These are phyloP conservation scores for Trichomycterus rosablanca DNA, from an alignment of 2,113 vertebrate species.

Conservation along the genomic window DNA sequence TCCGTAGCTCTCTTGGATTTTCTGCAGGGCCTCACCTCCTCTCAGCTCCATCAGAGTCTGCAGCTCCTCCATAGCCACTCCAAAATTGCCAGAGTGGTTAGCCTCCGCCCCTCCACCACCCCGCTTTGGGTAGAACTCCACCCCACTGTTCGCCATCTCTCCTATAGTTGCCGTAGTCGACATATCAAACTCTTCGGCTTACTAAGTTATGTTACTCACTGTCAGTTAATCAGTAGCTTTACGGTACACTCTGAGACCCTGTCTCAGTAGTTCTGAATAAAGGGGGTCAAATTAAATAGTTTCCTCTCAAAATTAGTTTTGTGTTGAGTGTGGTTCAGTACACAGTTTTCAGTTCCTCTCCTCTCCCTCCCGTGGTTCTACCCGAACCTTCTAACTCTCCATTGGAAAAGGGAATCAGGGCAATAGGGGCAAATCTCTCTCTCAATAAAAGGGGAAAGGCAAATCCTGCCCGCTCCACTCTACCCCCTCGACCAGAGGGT, in stretches of 20 bases:
- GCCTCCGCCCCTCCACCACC: constrained; percentile 55
- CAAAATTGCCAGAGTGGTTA: constrained; percentile 74
- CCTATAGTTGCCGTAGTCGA: constrained; percentile 76
- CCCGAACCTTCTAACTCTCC: constrained; percentile 59
- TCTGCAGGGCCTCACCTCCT: constrained; percentile 78
- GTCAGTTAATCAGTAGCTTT: constrained; percentile 38
- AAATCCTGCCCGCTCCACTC: constrained; percentile 59
- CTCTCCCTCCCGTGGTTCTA: constrained; percentile 46
- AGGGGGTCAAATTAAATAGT: constrained; percentile 12
- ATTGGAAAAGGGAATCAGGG: constrained; percentile 47
- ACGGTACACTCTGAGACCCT: constrained; percentile 7
- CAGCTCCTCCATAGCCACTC: constrained; percentile 77
- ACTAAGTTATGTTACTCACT: constrained; percentile 27
- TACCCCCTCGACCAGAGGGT: constrained; percentile 65
- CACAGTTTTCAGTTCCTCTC: constrained; percentile 25
- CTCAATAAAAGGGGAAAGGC: constrained; percentile 44
- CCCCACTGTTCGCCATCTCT: constrained; percentile 86
- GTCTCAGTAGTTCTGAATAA: constrained; percentile 26
- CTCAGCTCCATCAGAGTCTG: constrained; percentile 85
- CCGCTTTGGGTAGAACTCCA: constrained; percentile 82
- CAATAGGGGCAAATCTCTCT: constrained; percentile 42
- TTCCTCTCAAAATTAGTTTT: constrained; percentile 4
- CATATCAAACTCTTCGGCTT: constrained; percentile 51
- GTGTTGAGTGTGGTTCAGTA: constrained; percentile 2
- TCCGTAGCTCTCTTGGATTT: constrained; percentile 78